Evolutionary conservation across 2,113 vertebrate species (phyloP).

Genomic region (Epinephelus fuscoguttatus): DNA sequence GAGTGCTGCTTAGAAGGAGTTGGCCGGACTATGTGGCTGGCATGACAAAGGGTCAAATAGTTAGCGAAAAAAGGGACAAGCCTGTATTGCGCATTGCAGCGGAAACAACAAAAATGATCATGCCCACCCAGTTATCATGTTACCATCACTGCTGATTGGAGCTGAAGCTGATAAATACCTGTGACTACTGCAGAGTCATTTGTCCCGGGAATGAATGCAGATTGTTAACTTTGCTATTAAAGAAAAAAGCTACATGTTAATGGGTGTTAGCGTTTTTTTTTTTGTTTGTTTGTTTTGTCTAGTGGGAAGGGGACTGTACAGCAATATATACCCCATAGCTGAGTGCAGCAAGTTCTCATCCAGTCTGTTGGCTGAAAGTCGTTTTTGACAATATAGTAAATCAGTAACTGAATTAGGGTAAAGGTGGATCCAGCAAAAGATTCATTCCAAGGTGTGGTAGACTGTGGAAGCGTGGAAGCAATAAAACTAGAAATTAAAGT

Average conservation of each 20-base stretch:
- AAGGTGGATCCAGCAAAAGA: neutral
- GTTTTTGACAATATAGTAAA: neutral
- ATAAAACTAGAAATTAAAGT: neutral
- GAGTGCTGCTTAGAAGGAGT: too few relatives aligned
- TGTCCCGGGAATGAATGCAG: neutral
- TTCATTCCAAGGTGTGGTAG: neutral
- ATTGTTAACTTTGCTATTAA: neutral
- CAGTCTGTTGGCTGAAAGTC: neutral
- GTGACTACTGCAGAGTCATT: too few relatives aligned
- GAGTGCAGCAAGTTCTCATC: neutral
- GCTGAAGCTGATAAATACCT: too few relatives aligned
- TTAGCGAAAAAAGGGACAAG: too few relatives aligned
- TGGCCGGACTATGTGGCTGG: too few relatives aligned
- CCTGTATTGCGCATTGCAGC: too few relatives aligned
- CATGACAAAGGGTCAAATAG: too few relatives aligned
- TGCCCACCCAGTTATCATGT: too few relatives aligned
- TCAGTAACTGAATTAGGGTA: neutral
- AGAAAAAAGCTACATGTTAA: neutral
- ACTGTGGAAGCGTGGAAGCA: neutral
- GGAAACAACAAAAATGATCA: too few relatives aligned
- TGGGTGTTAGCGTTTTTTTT: neutral
- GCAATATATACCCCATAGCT: neutral
- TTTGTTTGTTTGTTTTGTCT: too few relatives aligned
- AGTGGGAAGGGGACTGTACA: too few relatives aligned
- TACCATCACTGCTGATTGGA: too few relatives aligned